Conservation (phyloP, 37 sponge, comb jelly and placozoan species). For the Hormiphora californensis region DNA sequence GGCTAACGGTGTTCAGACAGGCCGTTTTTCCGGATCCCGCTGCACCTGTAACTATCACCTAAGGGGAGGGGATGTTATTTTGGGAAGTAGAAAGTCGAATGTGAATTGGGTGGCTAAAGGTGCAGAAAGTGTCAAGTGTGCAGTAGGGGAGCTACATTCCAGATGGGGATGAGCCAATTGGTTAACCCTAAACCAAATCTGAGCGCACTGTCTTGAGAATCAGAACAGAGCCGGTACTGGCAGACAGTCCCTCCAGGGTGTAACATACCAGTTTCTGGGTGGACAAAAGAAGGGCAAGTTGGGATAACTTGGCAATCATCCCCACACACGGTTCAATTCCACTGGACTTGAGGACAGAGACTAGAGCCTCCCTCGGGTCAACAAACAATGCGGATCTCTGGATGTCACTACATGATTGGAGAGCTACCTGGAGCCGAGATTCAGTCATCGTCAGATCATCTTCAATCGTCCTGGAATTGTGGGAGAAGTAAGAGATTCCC, state of each 20-base stretch:
- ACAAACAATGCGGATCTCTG: background rate
- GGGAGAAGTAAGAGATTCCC: too few relatives aligned
- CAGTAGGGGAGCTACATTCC: too few relatives aligned
- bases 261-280: conserved; percentile 44
- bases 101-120: too few relatives aligned
- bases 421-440: conserved; percentile 46
- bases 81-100: too few relatives aligned
- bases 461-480: background rate
- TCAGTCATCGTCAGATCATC: conserved; percentile 51
- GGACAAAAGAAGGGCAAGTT: conserved; percentile 36
- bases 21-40: conserved; percentile 69
- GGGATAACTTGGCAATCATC: background rate
- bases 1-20: conserved; percentile 61
- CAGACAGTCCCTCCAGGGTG: too few relatives aligned
- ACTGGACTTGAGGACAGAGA: conserved; percentile 9
- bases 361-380: conserved; percentile 35
- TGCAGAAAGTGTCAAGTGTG: too few relatives aligned
- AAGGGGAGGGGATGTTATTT: too few relatives aligned
- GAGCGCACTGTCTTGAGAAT: too few relatives aligned
- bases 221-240: too few relatives aligned
- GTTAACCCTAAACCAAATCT: too few relatives aligned
- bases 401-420: conserved; percentile 30
- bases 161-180: too few relatives aligned
- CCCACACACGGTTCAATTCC: conserved; percentile 3
- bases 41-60: conserved; percentile 64